A percentile compares a stretch with the other conserved stretches of the same genome.
These are phyloP conservation scores for Hypomecis atomaria DNA, from an alignment of 2,888 invertebrate genomes.

Conservation along the genomic window DNA sequence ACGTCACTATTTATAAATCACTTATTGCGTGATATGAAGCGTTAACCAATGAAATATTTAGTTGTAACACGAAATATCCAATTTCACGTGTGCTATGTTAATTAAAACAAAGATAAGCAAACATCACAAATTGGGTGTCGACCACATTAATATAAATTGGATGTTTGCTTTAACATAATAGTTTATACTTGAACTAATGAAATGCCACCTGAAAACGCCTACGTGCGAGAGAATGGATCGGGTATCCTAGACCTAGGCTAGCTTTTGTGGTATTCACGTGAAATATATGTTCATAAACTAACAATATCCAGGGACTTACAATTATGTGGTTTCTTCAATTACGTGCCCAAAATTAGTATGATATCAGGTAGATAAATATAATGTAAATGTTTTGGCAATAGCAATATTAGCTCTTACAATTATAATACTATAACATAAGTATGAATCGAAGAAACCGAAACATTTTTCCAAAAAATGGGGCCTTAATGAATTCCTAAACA, in stretches of 20 bases:
- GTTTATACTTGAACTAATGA: conserved; percentile 26
- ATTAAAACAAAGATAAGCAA: conserved; percentile 33
- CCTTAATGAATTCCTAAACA: no score
- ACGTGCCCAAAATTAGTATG: neutral
- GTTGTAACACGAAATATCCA: conserved; percentile 17
- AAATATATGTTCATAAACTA: conserved; percentile 3
- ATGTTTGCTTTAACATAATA: conserved; percentile 24
- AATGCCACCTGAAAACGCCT: conserved; percentile 10
- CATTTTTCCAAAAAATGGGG: no score
- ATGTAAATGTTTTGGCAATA: no score
- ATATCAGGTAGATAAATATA: no score
- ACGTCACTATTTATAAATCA: conserved; percentile 1
- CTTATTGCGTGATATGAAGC: neutral
- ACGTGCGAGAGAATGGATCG: conserved; percentile 11
- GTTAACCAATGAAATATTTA: conserved; percentile 5
- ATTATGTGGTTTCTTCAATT: neutral
- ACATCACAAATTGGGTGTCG: conserved; percentile 30
- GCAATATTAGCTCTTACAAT: no score
- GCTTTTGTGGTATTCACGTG: neutral
- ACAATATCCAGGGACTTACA: neutral
- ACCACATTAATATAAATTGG: conserved; percentile 25
- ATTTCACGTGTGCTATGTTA: conserved; percentile 23
- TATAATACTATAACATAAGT: no score
- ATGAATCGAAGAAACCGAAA: no score
- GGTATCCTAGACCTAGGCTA: neutral